Evolutionary conservation across 2,888 invertebrate species (phyloP), one percentile per base, ranked within the genome.

Genomic region (Lathronympha strigana): DNA sequence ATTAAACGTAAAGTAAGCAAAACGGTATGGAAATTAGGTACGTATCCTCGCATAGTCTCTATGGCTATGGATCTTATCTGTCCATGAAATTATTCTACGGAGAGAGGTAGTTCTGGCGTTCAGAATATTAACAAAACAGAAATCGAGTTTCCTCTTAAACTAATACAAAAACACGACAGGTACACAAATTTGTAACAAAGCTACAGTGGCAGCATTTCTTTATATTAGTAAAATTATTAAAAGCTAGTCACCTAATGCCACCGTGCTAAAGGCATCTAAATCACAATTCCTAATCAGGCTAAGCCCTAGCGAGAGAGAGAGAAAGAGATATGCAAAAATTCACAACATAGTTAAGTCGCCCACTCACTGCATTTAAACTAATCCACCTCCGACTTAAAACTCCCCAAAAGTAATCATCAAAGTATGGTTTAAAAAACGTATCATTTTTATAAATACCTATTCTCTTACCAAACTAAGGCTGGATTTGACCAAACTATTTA

Each of bases 211-310:
- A 80, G 83, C 79, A 74, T 76, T 78, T 77, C 69, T 76, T 71
- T 73, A 71, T 47, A 61, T 63, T 63, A 58, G 13, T 62, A 43
- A 68, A 45, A 31, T 66, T 60, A 36, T 40, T 68, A 51, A 64
- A 69, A 61, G 62, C 66, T 66, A 66, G 15, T 67, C 54, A 62
- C 62, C 63, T 64, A 69, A 76, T 75, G 81, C 83, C 81, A 83
- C 81, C 79, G 80, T 72, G 79, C 84, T 84, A 83, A 89, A 90
- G 89, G 90, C 90, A 88, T 89, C 84, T 88, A 88, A 84, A 88
- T 90, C 90, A 90, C 88, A 86, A 83, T 82, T 76, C 74, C 85
- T 87, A 87, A 77, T 73, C 73, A 77, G 85, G 85, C 90, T 88
- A 89, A 86, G 87, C 86, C 85, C 84, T 80, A 80, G 72, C 73